A percentile compares a stretch with the other conserved stretches of the same genome.
Conservation (phyloP, 2,797 vertebrate species). For the Heliangelus exortis region DNA sequence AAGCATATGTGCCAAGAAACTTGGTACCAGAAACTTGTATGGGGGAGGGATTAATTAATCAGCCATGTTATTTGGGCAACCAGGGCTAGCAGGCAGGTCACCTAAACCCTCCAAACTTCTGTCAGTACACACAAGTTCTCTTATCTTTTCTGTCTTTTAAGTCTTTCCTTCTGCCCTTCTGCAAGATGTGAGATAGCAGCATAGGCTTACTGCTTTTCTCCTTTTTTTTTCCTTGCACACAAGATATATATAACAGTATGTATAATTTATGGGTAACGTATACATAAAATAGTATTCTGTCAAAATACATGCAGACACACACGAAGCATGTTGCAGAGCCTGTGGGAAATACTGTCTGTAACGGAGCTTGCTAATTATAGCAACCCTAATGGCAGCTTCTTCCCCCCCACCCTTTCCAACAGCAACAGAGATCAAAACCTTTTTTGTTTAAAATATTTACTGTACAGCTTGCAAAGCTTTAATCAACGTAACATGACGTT, state of each 20-base stretch:
- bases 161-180: not conserved
- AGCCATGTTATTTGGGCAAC: not conserved
- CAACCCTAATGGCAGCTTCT: conserved; percentile 59
- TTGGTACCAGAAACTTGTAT: not conserved
- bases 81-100: not conserved
- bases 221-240: not conserved
- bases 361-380: conserved; percentile 68
- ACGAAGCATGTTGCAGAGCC: conserved; percentile 42
- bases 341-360: conserved; percentile 62
- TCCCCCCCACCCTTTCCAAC: conserved; percentile 56
- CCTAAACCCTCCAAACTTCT: not conserved
- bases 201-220: not conserved
- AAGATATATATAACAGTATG: not conserved
- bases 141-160: not conserved
- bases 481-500: conserved; percentile 63
- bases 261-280: conserved; percentile 34
- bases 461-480: conserved; percentile 63
- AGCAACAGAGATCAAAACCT: conserved; percentile 73
- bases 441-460: conserved; percentile 75
- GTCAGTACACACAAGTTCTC: not conserved
- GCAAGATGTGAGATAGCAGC: not conserved
- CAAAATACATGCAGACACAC: conserved; percentile 47
- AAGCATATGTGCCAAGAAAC: not conserved
- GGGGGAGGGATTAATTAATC: not conserved
- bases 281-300: conserved; percentile 39